Percentiles rank a stretch among this genome's conserved stretches.
These are phyloP conservation scores for Pangasius djambal DNA, from an alignment of 2,797 vertebrate species.

Conservation along the genomic window DNA sequence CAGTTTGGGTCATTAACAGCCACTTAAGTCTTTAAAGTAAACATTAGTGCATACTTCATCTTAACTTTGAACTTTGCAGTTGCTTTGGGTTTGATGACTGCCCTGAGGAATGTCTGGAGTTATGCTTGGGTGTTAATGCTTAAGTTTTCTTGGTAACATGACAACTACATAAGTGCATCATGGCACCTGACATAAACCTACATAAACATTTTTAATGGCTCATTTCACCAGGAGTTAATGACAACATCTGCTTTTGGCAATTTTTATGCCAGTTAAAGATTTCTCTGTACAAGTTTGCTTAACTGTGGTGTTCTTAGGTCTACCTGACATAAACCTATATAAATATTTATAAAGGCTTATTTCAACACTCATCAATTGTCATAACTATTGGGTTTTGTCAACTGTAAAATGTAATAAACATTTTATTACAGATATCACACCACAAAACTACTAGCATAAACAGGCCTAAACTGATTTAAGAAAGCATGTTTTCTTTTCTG, in stretches of 20 bases:
- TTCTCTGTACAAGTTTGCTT: neutral
- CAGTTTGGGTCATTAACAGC: slow-evolving; percentile 20
- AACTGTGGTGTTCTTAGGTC: neutral
- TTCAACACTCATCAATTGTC: neutral
- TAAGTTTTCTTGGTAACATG: neutral
- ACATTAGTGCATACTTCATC: neutral
- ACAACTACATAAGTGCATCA: neutral
- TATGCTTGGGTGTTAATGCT: neutral
- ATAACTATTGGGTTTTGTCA: neutral
- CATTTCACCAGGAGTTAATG: neutral
- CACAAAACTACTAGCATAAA: neutral
- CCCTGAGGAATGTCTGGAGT: neutral
- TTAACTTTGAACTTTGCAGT: neutral
- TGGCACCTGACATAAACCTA: neutral
- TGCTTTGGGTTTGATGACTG: slow-evolving; percentile 8
- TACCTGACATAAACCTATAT: neutral
- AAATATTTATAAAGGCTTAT: neutral
- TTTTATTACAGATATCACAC: neutral
- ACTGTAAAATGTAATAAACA: neutral
- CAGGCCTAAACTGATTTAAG: neutral
- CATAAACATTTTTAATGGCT: neutral
- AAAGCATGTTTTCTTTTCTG: neutral
- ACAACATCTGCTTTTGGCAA: neutral
- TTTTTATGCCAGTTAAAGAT: neutral
- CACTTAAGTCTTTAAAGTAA: slow-evolving; percentile 15